A percentile compares a stretch with the other conserved stretches of the same genome.
Conservation (phyloP, 2,113 vertebrate species). For the Actenoides lindsayi region DNA sequence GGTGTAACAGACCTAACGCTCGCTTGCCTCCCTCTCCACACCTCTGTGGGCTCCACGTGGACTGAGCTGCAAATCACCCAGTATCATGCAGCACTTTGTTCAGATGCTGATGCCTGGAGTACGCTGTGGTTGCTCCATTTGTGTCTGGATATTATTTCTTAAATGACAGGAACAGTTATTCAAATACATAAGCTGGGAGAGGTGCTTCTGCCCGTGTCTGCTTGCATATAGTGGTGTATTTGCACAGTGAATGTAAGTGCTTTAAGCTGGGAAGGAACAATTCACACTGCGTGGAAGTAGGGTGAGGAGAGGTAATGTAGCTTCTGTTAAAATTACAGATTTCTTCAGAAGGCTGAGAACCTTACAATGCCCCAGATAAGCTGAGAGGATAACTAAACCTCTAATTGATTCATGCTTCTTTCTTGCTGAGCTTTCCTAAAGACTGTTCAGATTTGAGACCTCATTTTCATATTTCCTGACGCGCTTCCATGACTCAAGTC, state of each 20-base stretch:
- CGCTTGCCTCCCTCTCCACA: neutral
- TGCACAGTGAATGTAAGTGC: neutral
- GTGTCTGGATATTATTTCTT: neutral
- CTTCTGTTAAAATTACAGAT: neutral
- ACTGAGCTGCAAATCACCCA: neutral
- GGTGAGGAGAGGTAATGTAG: neutral
- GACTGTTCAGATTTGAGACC: neutral
- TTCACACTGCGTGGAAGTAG: neutral
- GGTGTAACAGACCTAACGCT: neutral
- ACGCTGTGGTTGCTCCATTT: neutral
- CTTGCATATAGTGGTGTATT: neutral
- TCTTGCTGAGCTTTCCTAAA: constrained; percentile 1
- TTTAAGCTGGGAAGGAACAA: fast-evolving
- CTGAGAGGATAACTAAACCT: neutral
- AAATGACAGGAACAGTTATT: neutral
- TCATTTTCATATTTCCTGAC: neutral
- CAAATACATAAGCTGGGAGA: neutral
- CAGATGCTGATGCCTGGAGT: neutral
- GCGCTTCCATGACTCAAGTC: neutral
- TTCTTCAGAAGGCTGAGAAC: neutral
- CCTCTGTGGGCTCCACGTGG: neutral
- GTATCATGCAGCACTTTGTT: neutral
- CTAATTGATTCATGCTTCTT: neutral
- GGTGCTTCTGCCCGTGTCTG: neutral
- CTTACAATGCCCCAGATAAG: neutral